Percentiles rank a stretch among this genome's conserved stretches.
These are phyloP conservation scores for Mirounga angustirostris DNA, from an alignment of 2,113 vertebrate genomes.

Conservation along the genomic window DNA sequence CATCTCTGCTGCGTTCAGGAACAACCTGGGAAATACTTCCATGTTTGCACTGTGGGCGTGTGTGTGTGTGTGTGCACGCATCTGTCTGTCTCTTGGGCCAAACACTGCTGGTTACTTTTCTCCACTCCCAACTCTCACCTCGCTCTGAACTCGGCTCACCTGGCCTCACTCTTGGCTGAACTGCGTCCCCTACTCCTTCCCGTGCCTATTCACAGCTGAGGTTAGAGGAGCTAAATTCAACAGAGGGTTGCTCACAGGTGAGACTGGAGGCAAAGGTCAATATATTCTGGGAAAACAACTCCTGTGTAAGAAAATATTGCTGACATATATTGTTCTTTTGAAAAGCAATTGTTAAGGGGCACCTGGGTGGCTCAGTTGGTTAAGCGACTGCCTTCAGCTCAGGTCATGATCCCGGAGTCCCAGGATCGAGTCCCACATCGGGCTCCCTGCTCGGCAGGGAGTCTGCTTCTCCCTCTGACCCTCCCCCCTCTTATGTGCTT, in stretches of 20 bases:
- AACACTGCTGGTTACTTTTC: neutral
- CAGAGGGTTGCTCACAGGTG: neutral
- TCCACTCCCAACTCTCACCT: neutral
- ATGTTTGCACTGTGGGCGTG: neutral
- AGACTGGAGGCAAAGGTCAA: conserved; percentile 36
- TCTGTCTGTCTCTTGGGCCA: neutral
- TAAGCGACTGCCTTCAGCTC: too few species aligned
- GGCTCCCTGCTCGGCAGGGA: too few species aligned
- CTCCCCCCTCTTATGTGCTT: too few species aligned
- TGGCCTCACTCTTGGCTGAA: neutral
- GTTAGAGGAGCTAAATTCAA: neutral
- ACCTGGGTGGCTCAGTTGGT: too few species aligned
- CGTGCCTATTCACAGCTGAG: neutral
- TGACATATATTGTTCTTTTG: neutral
- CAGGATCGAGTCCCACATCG: too few species aligned
- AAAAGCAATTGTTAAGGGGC: neutral
- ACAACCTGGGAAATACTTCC: neutral
- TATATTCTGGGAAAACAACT: neutral
- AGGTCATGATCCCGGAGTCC: too few species aligned
- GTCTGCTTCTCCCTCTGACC: too few species aligned
- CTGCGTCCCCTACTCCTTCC: neutral
- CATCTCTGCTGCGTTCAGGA: neutral
- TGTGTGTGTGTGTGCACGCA: neutral
- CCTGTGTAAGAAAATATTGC: neutral
- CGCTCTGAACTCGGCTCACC: neutral